phyloP scores from a whole-genome alignment of 2,797 vertebrate species.

The Liparis tanakae region DNA sequence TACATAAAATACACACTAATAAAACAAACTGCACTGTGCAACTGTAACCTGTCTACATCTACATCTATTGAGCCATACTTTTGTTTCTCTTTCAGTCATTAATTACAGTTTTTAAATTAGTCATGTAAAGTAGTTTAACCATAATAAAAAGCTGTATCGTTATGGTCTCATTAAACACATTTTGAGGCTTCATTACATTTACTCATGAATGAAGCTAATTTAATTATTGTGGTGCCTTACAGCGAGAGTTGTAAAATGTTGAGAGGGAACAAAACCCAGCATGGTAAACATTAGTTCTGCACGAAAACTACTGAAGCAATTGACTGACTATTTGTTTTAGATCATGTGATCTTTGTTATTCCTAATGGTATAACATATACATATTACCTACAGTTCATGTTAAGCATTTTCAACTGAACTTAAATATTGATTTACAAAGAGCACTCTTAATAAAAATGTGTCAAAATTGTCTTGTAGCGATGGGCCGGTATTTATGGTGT shows the following conservation, averaged over 20 bases:
- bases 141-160: slow-evolving; percentile 10
- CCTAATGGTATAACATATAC: background rate
- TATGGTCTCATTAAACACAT: slow-evolving; percentile 9
- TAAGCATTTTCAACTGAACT: background rate
- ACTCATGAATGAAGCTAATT: slow-evolving; percentile 27
- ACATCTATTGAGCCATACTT: background rate
- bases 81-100: slow-evolving; percentile 7
- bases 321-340: slow-evolving; percentile 10
- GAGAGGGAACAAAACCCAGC: background rate
- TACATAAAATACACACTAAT: background rate
- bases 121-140: background rate
- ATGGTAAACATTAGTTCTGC: background rate
- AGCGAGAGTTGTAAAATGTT: slow-evolving; percentile 1
- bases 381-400: background rate
- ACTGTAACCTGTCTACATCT: slow-evolving; percentile 4
- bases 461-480: background rate
- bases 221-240: slow-evolving; percentile 10
- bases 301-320: background rate
- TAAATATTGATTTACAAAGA: background rate
- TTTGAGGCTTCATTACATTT: slow-evolving; percentile 16
- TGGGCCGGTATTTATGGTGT: background rate
- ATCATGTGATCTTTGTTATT: slow-evolving; percentile 8
- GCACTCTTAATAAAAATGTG: background rate
- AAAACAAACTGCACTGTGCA: background rate
- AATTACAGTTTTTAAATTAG: slow-evolving; percentile 10